These are phyloP conservation scores for Centropus bengalensis DNA, from an alignment of 2,113 vertebrate species.

Conservation along the genomic window DNA sequence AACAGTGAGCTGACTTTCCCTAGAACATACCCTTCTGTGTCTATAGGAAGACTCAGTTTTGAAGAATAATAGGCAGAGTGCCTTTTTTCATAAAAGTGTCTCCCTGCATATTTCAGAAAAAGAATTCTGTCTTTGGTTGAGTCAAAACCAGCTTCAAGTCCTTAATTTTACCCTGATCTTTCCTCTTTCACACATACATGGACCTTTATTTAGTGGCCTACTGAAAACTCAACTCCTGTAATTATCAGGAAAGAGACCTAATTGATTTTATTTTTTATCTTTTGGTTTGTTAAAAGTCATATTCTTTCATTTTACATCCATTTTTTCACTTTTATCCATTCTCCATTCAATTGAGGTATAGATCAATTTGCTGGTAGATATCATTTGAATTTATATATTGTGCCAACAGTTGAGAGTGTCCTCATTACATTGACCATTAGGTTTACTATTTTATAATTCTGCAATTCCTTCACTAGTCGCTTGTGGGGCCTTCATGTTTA, in stretches of 20 bases:
- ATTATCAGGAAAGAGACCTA: neutral
- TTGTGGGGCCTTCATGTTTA: neutral
- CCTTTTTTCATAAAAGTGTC: neutral
- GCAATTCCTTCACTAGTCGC: neutral
- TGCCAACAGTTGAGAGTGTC: neutral
- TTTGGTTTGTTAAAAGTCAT: neutral
- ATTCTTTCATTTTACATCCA: neutral
- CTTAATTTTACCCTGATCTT: neutral
- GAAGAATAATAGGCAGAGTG: neutral
- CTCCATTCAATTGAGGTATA: too few relatives aligned
- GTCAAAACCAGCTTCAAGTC: neutral
- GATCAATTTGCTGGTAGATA: neutral
- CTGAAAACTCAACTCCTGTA: neutral
- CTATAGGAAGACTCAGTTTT: neutral
- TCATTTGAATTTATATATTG: neutral
- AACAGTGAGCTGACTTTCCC: neutral
- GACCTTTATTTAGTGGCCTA: neutral
- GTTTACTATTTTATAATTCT: neutral
- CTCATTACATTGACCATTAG: neutral
- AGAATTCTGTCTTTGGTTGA: rapidly evolving
- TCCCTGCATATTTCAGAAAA: neutral
- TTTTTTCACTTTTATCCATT: neutral
- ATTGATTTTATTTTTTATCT: neutral
- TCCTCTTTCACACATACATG: rapidly evolving
- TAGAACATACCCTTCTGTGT: neutral